Evolutionary conservation across 2,888 invertebrate species (phyloP).

Genomic region (Hydrotaea cyrtoneurina): DNA sequence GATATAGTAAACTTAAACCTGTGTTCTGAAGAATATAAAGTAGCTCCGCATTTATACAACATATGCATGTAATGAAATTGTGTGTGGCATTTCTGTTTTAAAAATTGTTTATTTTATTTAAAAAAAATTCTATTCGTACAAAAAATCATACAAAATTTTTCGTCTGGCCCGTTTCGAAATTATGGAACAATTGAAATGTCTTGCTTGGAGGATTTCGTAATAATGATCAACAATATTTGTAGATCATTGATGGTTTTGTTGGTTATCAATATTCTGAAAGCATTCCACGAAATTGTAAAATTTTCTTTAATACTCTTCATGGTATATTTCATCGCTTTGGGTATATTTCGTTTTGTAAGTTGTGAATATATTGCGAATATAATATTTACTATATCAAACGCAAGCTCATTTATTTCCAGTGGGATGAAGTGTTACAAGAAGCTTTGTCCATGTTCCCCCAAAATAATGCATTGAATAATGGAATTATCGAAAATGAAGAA

Average conservation of each 20-base stretch:
- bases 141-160: conserved; percentile 1
- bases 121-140: background rate
- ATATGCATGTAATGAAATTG: too few species aligned
- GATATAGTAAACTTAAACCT: too few species aligned
- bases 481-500: too few species aligned
- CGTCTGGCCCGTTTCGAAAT: background rate
- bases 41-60: too few species aligned
- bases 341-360: conserved; percentile 66
- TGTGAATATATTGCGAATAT: too few species aligned
- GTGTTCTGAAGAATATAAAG: too few species aligned
- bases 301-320: conserved; percentile 62
- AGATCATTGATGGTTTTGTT: background rate
- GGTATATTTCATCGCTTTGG: conserved; percentile 53
- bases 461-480: too few species aligned
- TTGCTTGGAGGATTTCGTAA: background rate
- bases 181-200: conserved; percentile 13
- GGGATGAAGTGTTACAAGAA: conserved; percentile 6
- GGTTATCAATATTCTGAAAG: background rate
- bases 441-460: background rate
- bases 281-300: conserved; percentile 56
- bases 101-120: too few species aligned
- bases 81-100: too few species aligned
- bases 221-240: background rate
- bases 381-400: too few species aligned
- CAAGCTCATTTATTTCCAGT: background rate